Percentiles rank a stretch among this genome's conserved stretches.
Evolutionary conservation across 2,797 vertebrate genomes (phyloP).

Genomic region (Diglossa cyanea): DNA sequence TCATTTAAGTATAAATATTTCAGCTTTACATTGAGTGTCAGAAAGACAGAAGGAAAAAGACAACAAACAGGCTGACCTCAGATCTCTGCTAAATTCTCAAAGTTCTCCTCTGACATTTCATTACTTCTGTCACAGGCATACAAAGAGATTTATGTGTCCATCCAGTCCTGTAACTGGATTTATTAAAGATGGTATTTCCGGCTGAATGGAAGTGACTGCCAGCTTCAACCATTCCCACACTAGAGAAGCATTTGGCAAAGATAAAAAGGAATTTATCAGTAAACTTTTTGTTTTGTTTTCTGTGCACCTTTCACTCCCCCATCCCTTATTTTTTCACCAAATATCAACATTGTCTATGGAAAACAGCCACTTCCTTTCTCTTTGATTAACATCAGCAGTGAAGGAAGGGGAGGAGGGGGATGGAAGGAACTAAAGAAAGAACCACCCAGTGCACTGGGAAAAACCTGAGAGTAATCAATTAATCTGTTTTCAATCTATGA

Average conservation of each 20-base stretch:
- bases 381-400: conserved; percentile 58
- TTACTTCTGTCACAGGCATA: not conserved
- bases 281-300: not conserved
- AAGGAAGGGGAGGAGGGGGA: not conserved
- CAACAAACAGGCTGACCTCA: conserved; percentile 38
- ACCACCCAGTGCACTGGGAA: not conserved
- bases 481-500: conserved; percentile 28
- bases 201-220: conserved; percentile 25
- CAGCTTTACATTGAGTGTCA: conserved; percentile 30
- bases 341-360: conserved; percentile 25
- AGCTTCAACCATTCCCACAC: conserved; percentile 52
- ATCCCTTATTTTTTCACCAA: conserved; percentile 26
- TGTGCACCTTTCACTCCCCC: conserved; percentile 34
- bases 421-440: conserved; percentile 3
- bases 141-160: conserved; percentile 40
- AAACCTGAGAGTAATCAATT: conserved; percentile 19
- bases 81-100: conserved; percentile 36
- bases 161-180: conserved; percentile 25
- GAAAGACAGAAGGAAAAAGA: conserved; percentile 48
- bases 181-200: conserved; percentile 56
- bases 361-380: conserved; percentile 56
- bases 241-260: conserved; percentile 32
- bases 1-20: conserved; percentile 51
- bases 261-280: conserved; percentile 52
- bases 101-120: conserved; percentile 34